A percentile compares a stretch with the other conserved stretches of the same genome.
Evolutionary conservation across 2,113 vertebrate genomes (phyloP).

Genomic region (Ellobius talpinus): DNA sequence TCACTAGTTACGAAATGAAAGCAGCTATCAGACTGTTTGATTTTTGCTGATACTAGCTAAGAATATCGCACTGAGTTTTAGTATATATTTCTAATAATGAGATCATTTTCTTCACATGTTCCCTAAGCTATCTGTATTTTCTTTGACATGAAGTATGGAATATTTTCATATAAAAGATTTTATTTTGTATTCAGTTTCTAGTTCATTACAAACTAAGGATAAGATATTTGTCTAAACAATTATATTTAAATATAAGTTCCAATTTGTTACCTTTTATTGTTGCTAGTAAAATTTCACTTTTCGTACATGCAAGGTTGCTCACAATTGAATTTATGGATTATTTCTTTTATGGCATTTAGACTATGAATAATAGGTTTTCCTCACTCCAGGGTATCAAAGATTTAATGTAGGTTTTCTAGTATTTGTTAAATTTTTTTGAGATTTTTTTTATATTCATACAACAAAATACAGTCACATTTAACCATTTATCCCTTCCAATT

Average conservation of each 20-base stretch:
- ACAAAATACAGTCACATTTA: background rate
- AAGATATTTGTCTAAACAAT: background rate
- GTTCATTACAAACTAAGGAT: background rate
- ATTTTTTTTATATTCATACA: no score
- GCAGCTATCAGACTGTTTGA: background rate
- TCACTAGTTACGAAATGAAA: background rate
- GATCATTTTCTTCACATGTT: background rate
- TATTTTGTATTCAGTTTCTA: background rate
- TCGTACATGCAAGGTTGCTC: background rate
- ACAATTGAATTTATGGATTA: background rate
- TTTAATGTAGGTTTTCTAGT: background rate
- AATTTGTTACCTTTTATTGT: background rate
- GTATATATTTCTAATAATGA: background rate
- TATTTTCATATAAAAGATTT: background rate
- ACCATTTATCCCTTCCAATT: background rate
- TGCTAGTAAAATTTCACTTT: background rate
- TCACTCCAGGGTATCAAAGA: background rate
- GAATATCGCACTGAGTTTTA: background rate
- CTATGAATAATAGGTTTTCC: background rate
- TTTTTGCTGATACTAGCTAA: slow-evolving; percentile 11
- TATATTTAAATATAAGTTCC: background rate
- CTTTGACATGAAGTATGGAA: background rate
- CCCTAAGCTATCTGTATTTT: background rate
- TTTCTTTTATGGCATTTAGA: background rate
- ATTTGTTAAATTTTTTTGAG: background rate